Evolutionary conservation across 2,113 vertebrate genomes (phyloP).

Genomic region (Podocnemis expansa): DNA sequence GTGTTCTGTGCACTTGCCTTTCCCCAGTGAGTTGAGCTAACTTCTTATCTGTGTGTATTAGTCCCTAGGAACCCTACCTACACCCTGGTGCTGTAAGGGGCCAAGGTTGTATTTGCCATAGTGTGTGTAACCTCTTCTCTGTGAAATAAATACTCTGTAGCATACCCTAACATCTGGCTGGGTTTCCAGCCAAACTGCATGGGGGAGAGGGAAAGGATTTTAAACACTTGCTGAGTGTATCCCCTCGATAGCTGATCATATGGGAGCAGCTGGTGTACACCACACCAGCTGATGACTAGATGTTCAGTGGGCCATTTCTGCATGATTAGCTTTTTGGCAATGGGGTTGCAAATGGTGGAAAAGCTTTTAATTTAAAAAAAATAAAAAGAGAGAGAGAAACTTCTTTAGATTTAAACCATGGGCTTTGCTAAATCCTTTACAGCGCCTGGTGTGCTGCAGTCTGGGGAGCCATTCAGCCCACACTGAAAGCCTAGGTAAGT

Average conservation of each 20-base stretch:
- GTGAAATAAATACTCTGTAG: neutral
- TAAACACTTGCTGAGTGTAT: neutral
- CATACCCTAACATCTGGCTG: neutral
- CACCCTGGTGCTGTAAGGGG: neutral
- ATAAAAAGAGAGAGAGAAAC: neutral
- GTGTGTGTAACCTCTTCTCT: neutral
- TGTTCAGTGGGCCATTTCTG: neutral
- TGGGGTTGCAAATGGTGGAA: neutral
- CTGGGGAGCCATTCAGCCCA: neutral
- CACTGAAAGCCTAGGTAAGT: neutral
- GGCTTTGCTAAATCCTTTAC: neutral
- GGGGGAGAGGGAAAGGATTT: rapidly evolving
- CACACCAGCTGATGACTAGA: neutral
- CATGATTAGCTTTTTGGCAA: neutral
- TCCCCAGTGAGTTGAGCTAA: rapidly evolving
- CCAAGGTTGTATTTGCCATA: neutral
- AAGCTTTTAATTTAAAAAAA: neutral
- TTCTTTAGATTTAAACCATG: neutral
- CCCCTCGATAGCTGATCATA: neutral
- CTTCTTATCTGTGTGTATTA: neutral
- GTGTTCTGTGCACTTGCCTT: neutral
- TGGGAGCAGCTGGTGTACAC: neutral
- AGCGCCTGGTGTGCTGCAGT: neutral
- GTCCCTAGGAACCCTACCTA: neutral
- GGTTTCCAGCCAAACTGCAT: neutral